A percentile compares a stretch with the other conserved stretches of the same genome.
Conservation (phyloP, 2,888 invertebrate genomes). For the Lagria hirta region DNA sequence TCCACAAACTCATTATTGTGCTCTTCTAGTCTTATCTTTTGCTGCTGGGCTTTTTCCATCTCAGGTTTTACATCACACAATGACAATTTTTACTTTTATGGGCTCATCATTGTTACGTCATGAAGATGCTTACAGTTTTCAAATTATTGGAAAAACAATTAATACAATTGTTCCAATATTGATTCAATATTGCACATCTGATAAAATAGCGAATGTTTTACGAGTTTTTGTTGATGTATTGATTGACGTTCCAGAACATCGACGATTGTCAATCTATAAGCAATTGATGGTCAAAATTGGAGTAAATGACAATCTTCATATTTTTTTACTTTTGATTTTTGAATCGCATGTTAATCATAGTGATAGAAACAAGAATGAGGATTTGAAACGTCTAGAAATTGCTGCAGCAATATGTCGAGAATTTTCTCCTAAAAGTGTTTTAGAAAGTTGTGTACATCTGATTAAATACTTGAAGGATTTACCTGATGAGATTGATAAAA, state of each 20-base stretch:
- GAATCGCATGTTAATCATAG: slow-evolving; percentile 68
- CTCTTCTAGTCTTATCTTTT: slow-evolving; percentile 78
- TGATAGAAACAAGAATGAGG: slow-evolving; percentile 48
- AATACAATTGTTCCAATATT: slow-evolving; percentile 88
- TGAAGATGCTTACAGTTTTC: slow-evolving; percentile 93
- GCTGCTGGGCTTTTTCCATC: slow-evolving; percentile 78
- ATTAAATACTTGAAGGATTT: slow-evolving; percentile 66
- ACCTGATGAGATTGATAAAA: slow-evolving; percentile 62
- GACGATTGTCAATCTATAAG: slow-evolving; percentile 77
- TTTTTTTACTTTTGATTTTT: slow-evolving; percentile 70
- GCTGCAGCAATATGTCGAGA: slow-evolving; percentile 66
- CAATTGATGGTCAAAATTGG: slow-evolving; percentile 76
- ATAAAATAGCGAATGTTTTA: slow-evolving; percentile 63
- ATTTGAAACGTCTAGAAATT: slow-evolving; percentile 66
- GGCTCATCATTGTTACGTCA: slow-evolving; percentile 89
- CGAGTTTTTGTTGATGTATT: slow-evolving; percentile 90
- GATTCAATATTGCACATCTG: slow-evolving; percentile 43
- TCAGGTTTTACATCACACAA: slow-evolving; percentile 87
- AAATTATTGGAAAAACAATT: slow-evolving; percentile 86
- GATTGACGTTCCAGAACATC: slow-evolving; percentile 90
- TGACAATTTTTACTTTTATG: slow-evolving; percentile 98
- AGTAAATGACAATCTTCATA: slow-evolving; percentile 66
- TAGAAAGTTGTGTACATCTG: slow-evolving; percentile 68
- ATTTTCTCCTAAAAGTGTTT: slow-evolving; percentile 64
- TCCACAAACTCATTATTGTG: slow-evolving; percentile 95